Evolutionary conservation across 2,888 invertebrate species (phyloP).

Genomic region (Pinctada fucata): DNA sequence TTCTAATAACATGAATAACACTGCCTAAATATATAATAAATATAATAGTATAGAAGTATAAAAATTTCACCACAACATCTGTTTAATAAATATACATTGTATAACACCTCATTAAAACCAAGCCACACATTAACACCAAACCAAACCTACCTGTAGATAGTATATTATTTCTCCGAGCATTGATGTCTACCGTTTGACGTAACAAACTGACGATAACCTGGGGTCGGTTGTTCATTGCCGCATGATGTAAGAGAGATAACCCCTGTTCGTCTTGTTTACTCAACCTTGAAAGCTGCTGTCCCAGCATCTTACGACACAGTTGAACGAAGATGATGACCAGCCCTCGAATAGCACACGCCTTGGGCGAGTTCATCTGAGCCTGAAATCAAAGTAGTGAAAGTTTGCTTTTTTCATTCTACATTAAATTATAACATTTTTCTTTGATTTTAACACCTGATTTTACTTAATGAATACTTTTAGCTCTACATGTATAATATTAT

Average conservation of each 20-base stretch:
- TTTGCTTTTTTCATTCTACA: background rate
- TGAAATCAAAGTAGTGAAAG: conserved; percentile 38
- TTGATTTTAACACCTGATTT: no score
- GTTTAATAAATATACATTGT: no score
- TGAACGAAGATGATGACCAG: conserved; percentile 74
- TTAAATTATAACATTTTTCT: background rate
- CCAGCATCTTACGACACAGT: conserved; percentile 69
- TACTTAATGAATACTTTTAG: no score
- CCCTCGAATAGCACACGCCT: conserved; percentile 72
- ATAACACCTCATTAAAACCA: no score
- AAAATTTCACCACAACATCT: no score
- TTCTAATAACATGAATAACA: no score
- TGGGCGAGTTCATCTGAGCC: conserved; percentile 71
- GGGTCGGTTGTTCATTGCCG: conserved; percentile 75
- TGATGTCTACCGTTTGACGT: conserved; percentile 75
- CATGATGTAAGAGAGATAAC: conserved; percentile 74
- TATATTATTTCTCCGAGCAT: conserved; percentile 69
- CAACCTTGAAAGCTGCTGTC: conserved; percentile 66
- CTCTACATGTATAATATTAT: background rate
- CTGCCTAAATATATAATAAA: no score
- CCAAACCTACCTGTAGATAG: conserved; percentile 65
- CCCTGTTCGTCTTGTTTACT: conserved; percentile 76
- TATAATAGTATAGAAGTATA: no score
- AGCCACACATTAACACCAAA: no score
- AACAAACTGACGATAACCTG: conserved; percentile 73